phyloP scores from a whole-genome alignment of 2,113 vertebrate species.

The Psettodes erumei region DNA sequence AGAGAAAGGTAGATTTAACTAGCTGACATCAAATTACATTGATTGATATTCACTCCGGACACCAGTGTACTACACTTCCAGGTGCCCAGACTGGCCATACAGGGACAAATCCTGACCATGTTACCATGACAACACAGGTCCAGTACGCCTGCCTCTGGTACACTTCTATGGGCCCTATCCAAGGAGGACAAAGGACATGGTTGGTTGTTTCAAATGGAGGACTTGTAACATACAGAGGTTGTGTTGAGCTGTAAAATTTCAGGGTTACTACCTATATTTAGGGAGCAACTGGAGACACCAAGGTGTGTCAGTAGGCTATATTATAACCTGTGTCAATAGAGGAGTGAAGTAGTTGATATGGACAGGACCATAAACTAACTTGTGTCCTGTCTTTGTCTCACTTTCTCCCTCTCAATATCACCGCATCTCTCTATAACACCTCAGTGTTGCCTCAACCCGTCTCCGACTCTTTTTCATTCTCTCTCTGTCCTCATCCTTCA shows the following conservation, averaged over 20 bases:
- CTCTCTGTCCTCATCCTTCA: conserved; percentile 66
- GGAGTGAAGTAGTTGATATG: conserved; percentile 20
- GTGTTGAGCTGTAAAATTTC: neutral
- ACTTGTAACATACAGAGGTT: neutral
- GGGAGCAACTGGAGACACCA: neutral
- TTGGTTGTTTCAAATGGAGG: no score
- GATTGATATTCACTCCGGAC: no score
- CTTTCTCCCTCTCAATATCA: neutral
- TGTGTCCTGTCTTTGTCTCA: conserved; percentile 8
- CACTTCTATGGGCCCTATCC: neutral
- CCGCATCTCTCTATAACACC: conserved; percentile 7
- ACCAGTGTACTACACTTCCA: no score
- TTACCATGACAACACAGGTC: neutral
- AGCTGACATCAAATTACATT: no score
- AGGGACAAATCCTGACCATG: no score
- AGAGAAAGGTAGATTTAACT: no score
- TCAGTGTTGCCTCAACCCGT: conserved; percentile 33
- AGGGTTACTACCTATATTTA: neutral
- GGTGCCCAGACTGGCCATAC: no score
- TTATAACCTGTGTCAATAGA: neutral
- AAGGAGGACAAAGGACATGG: no score
- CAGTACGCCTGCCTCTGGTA: neutral
- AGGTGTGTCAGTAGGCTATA: neutral
- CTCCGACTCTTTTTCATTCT: conserved; percentile 41
- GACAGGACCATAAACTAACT: conserved; percentile 14